These are phyloP conservation scores for Endomychus coccineus DNA, from an alignment of 2,888 invertebrate species.

Conservation along the genomic window DNA sequence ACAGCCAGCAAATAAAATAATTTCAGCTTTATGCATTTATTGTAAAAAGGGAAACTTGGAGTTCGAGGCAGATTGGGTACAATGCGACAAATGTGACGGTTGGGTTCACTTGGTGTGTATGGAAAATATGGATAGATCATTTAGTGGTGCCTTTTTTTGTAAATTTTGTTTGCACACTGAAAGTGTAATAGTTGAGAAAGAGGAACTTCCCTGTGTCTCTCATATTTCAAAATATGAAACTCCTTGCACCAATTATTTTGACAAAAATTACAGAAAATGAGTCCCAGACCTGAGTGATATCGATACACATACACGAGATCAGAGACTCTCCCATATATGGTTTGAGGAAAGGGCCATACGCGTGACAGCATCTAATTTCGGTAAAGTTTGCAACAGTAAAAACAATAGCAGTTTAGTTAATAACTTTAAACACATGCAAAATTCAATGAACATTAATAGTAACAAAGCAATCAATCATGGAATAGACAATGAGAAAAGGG, in stretches of 20 bases:
- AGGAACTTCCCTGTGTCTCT: no score
- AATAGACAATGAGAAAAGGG: no score
- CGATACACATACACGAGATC: slow-evolving; percentile 1
- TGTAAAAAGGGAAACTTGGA: not conserved
- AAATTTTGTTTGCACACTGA: not conserved
- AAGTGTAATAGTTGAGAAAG: no score
- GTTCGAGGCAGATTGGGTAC: not conserved
- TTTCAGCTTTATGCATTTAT: not conserved
- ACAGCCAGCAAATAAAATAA: no score
- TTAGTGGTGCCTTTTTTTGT: not conserved
- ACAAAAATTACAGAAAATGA: not conserved
- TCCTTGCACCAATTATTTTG: not conserved
- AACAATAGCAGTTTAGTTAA: no score
- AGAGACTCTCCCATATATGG: slow-evolving; percentile 1
- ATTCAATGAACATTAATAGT: no score
- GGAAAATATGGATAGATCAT: not conserved
- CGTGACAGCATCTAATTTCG: not conserved
- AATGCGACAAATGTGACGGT: slow-evolving; percentile 1
- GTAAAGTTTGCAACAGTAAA: no score
- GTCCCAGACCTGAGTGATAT: not conserved
- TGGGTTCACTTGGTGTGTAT: not conserved
- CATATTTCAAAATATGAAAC: no score
- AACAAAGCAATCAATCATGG: no score
- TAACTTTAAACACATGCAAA: no score
- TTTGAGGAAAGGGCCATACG: not conserved